These are phyloP conservation scores for Prunella strophiata DNA, from an alignment of 2,797 vertebrate genomes.

Conservation along the genomic window DNA sequence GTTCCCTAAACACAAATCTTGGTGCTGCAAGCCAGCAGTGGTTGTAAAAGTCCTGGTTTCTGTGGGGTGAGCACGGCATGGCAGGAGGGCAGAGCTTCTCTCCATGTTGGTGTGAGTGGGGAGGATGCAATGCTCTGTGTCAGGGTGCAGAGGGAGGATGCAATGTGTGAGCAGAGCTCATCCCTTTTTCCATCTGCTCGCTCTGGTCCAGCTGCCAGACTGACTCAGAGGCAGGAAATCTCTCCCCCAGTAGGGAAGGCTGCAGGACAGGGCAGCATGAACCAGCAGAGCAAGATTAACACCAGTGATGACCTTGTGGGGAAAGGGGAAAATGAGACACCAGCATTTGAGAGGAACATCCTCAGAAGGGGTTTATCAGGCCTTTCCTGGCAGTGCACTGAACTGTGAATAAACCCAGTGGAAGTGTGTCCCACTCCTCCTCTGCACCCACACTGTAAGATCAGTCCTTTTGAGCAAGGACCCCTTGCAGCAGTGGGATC, in stretches of 20 bases:
- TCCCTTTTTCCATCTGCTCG: neutral
- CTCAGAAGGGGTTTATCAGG: neutral
- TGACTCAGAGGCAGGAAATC: constrained; percentile 39
- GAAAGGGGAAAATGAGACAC: neutral
- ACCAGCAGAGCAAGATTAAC: neutral
- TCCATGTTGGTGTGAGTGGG: accelerated
- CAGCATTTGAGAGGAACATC: neutral
- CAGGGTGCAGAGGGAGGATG: neutral
- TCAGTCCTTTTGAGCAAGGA: neutral
- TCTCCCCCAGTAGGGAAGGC: neutral
- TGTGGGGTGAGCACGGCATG: accelerated
- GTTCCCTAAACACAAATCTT: neutral
- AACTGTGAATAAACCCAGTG: neutral
- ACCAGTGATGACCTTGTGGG: neutral
- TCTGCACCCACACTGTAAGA: neutral
- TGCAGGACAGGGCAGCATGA: neutral
- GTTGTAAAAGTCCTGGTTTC: neutral
- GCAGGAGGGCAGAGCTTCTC: neutral
- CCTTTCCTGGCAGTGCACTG: neutral
- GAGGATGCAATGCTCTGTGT: accelerated
- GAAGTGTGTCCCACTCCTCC: neutral
- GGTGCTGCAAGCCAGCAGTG: neutral
- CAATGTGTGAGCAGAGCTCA: accelerated
- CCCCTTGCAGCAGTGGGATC: neutral
- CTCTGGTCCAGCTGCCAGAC: neutral